These are phyloP conservation scores for Misgurnus anguillicaudatus DNA, from an alignment of 2,113 vertebrate genomes.

Conservation along the genomic window DNA sequence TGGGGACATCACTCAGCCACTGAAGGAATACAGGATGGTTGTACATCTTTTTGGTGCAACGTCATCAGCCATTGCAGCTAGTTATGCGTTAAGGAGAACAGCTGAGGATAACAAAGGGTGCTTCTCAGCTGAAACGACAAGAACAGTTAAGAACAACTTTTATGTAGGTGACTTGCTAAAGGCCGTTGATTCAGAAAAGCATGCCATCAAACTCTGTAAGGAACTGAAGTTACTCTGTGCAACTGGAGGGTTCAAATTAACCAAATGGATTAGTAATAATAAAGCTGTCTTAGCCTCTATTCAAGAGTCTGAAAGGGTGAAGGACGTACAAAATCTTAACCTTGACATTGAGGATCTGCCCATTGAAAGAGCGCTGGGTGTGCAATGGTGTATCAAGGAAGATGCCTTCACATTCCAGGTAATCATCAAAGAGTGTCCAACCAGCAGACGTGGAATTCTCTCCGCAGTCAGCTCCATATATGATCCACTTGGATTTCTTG, in stretches of 20 bases:
- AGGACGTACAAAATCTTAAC: too few relatives aligned
- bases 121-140: not conserved
- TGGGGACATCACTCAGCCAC: not conserved
- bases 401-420: too few relatives aligned
- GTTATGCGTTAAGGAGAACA: not conserved
- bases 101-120: slow-evolving; percentile 17
- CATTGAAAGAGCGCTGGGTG: too few relatives aligned
- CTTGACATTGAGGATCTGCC: too few relatives aligned
- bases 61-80: not conserved
- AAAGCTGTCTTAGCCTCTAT: too few relatives aligned
- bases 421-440: too few relatives aligned
- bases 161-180: slow-evolving; percentile 9
- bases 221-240: slow-evolving; percentile 25
- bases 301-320: too few relatives aligned
- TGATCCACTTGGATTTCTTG: too few relatives aligned
- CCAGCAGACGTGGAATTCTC: slow-evolving; percentile 24
- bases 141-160: slow-evolving; percentile 11
- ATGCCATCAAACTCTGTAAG: not conserved
- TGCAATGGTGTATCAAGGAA: too few relatives aligned
- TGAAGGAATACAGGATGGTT: not conserved
- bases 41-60: not conserved
- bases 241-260: slow-evolving; percentile 11
- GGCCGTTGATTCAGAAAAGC: not conserved
- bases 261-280: too few relatives aligned
- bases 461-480: slow-evolving; percentile 5